Conservation (phyloP, 1,140 invertebrate species). For the Dendrolimus kikuchii region DNA sequence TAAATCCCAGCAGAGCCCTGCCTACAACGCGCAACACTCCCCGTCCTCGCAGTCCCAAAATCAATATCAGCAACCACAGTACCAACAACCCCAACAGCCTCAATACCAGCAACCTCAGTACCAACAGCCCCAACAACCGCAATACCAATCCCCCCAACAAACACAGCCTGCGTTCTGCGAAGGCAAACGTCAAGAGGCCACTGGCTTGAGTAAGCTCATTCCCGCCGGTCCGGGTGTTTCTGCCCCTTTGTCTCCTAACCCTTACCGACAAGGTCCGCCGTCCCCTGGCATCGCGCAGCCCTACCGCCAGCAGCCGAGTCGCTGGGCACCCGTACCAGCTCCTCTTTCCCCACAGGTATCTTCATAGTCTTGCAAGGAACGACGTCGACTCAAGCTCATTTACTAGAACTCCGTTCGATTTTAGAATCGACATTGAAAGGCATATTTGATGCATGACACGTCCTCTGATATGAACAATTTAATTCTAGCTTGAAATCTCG, state of each 20-base stretch:
- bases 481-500: neutral
- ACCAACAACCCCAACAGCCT: slow-evolving; percentile 40
- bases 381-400: slow-evolving; percentile 21
- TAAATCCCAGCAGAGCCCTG: slow-evolving; percentile 54
- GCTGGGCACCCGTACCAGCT: slow-evolving; percentile 61
- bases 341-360: slow-evolving; percentile 61
- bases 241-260: slow-evolving; percentile 21
- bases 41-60: slow-evolving; percentile 52
- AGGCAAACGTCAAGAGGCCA: slow-evolving; percentile 42
- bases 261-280: slow-evolving; percentile 51
- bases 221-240: slow-evolving; percentile 50
- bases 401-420: slow-evolving; percentile 17
- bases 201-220: slow-evolving; percentile 59
- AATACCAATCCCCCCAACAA: slow-evolving; percentile 44
- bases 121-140: slow-evolving; percentile 27
- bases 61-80: slow-evolving; percentile 39
- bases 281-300: slow-evolving; percentile 57
- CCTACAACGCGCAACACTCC: slow-evolving; percentile 66
- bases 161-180: slow-evolving; percentile 56
- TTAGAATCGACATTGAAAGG: neutral
- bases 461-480: neutral
- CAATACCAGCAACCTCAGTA: slow-evolving; percentile 26
- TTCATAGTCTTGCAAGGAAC: slow-evolving; percentile 12
- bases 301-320: slow-evolving; percentile 53
- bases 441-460: neutral